Evolutionary conservation across 2,113 vertebrate species (phyloP).

Genomic region (Brienomyrus brachyistius): DNA sequence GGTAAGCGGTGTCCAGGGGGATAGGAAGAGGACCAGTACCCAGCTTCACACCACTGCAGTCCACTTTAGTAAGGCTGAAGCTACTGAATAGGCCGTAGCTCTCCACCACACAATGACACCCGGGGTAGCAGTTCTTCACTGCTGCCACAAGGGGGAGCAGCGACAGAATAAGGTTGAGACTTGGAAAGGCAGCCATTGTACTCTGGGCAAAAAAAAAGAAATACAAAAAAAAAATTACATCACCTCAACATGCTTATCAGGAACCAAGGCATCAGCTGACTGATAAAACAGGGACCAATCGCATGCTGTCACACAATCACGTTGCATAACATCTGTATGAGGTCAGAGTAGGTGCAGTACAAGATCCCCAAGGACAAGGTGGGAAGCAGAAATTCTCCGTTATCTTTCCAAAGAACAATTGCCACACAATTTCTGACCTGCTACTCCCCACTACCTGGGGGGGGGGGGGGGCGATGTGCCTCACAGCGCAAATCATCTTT

Average conservation of each 20-base stretch:
- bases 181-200: slow-evolving; percentile 48
- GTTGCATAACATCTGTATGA: not conserved
- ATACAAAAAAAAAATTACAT: not conserved
- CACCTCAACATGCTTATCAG: not conserved
- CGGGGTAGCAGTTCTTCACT: slow-evolving; percentile 74
- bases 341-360: not conserved
- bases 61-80: slow-evolving; percentile 92
- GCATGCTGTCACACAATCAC: not conserved
- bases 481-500: not conserved
- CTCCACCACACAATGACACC: slow-evolving; percentile 86
- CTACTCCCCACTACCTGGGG: not conserved
- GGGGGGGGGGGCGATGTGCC: not conserved
- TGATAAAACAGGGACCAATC: not conserved
- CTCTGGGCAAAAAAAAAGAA: slow-evolving; percentile 35
- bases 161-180: slow-evolving; percentile 43
- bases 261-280: not conserved
- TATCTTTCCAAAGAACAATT: not conserved
- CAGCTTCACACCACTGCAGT: slow-evolving; percentile 76
- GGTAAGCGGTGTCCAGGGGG: slow-evolving; percentile 82
- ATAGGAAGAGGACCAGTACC: slow-evolving; percentile 75
- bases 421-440: not conserved
- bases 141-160: slow-evolving; percentile 30
- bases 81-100: slow-evolving; percentile 91
- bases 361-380: not conserved
- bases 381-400: not conserved